Conservation (phyloP, 2,888 invertebrate genomes). For the Thyatira batis region DNA sequence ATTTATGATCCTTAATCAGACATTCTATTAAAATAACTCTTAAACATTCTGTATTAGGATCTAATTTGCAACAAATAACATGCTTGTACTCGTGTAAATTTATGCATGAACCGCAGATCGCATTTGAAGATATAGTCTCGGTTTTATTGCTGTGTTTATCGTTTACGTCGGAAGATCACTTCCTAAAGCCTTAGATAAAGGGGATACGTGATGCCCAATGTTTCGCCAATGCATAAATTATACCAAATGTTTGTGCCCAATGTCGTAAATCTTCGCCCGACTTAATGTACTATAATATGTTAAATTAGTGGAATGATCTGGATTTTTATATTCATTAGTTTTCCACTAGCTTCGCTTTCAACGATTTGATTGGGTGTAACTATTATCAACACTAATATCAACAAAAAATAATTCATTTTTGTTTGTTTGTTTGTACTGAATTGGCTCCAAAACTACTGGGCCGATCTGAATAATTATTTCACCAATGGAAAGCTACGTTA, state of each 20-base stretch:
- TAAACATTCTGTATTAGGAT: not conserved
- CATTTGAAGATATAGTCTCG: constrained; percentile 37
- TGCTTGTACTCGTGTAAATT: constrained; percentile 31
- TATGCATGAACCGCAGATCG: constrained; percentile 56
- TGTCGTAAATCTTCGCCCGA: not conserved
- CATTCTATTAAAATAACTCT: no score
- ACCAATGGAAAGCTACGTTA: no score
- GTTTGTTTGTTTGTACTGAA: no score
- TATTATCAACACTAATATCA: no score
- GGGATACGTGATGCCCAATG: not conserved
- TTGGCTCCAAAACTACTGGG: no score
- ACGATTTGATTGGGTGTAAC: no score
- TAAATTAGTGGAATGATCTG: not conserved
- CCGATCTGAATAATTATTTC: no score
- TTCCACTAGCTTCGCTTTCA: no score
- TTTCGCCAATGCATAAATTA: not conserved
- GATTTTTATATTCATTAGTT: not conserved
- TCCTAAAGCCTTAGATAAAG: not conserved
- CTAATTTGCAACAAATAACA: not conserved
- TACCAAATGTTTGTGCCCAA: not conserved
- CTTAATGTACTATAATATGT: not conserved
- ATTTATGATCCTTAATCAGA: no score
- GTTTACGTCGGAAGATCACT: not conserved
- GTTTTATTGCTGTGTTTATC: constrained; percentile 49
- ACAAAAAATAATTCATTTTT: no score